phyloP scores from a whole-genome alignment of 1,140 invertebrate species.

The Ruditapes philippinarum region DNA sequence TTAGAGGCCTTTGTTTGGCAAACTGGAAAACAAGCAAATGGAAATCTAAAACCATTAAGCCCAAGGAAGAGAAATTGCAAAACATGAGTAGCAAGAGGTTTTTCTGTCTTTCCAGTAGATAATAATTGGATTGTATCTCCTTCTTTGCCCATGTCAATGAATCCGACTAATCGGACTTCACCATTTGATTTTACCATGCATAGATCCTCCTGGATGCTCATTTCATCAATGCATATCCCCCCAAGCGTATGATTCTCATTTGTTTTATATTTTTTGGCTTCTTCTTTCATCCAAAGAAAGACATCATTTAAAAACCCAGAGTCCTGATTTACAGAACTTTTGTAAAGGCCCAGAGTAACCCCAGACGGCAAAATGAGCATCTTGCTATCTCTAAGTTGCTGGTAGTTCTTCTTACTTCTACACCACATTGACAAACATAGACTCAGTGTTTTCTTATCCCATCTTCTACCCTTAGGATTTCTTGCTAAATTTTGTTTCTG shows the following conservation, averaged over 20 bases:
- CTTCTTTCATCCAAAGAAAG: too few species aligned
- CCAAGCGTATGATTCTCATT: too few species aligned
- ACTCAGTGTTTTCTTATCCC: not conserved
- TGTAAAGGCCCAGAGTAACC: too few species aligned
- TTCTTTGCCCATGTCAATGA: not conserved
- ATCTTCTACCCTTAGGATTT: not conserved
- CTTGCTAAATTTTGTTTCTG: not conserved
- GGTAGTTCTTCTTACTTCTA: not conserved
- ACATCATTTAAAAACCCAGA: too few species aligned
- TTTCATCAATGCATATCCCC: too few species aligned
- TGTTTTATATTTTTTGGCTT: too few species aligned
- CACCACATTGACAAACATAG: slow-evolving; percentile 7
- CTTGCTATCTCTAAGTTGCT: not conserved
- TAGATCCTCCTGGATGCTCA: too few species aligned
- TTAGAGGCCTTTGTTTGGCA: too few species aligned
- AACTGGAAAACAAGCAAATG: slow-evolving; percentile 43
- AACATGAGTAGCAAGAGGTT: not conserved
- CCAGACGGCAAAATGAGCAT: not conserved
- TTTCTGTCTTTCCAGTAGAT: not conserved
- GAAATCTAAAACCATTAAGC: slow-evolving; percentile 57
- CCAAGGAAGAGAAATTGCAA: slow-evolving; percentile 20
- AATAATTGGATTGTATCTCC: not conserved
- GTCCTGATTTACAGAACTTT: too few species aligned
- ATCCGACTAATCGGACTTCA: not conserved
- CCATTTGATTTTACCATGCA: too few species aligned